Evolutionary conservation across 1,140 invertebrate species (phyloP).

Genomic region (Cydia pomonella): DNA sequence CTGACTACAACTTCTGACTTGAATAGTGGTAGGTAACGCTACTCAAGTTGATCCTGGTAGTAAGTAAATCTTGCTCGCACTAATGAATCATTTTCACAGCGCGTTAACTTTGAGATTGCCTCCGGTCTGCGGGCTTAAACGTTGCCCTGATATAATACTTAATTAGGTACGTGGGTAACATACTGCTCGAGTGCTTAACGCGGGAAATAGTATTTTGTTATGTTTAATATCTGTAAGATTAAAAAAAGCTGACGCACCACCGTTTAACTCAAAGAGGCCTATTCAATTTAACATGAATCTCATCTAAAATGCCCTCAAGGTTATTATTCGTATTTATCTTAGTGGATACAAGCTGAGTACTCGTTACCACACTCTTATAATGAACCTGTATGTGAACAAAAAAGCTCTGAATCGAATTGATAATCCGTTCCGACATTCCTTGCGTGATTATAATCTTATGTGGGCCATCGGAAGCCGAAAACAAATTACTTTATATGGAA

Average conservation of each 20-base stretch:
- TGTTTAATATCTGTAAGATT: conserved; percentile 23
- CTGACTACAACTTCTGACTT: background rate
- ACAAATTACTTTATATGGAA: conserved; percentile 53
- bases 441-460: conserved; percentile 47
- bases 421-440: conserved; percentile 54
- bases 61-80: conserved; percentile 22
- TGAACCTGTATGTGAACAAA: conserved; percentile 39
- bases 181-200: background rate
- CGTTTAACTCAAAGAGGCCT: background rate
- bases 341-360: conserved; percentile 30
- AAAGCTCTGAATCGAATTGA: conserved; percentile 50
- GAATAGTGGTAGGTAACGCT: background rate
- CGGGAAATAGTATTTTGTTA: background rate
- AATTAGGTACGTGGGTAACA: conserved; percentile 30
- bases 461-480: conserved; percentile 52
- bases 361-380: conserved; percentile 38
- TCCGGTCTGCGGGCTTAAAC: conserved; percentile 27
- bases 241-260: background rate
- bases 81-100: conserved; percentile 36
- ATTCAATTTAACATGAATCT: conserved; percentile 23
- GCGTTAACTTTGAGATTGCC: conserved; percentile 29
- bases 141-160: conserved; percentile 28
- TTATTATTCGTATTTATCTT: conserved; percentile 26
- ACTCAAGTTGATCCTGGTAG: background rate
- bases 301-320: conserved; percentile 43